Evolutionary conservation across 2,888 invertebrate species (phyloP), one percentile per base, ranked within the genome.

Genomic region (Acronicta alni): DNA sequence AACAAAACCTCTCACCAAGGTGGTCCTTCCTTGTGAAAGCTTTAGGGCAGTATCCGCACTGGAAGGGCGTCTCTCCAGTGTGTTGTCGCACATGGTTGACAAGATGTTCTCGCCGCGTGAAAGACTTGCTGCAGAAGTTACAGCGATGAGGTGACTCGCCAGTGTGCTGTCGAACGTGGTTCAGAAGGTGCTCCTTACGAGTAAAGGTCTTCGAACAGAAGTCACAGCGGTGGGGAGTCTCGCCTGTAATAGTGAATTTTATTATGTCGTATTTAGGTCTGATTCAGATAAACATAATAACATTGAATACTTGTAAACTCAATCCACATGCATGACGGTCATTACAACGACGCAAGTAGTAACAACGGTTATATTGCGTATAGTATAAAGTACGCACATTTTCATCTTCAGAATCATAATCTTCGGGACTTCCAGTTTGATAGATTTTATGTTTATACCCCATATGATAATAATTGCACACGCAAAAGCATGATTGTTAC

Each of bases 11-110:
- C 20, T 66, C 82, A 94, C 94, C 94, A 84, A 97, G 95, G 87
- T 97, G 97, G 87, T 97, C 97, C 89, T 97, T 97, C 82, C 97
- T 95, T 8, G 97, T 97, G 90, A 97, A 97, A 44, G 97, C 97
- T 92, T 97, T 97, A 60, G 97, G 97, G 89, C 97, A 97, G 92
- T 97, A 97, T 81, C 96, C 97, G 88, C 97, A 97, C 87, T 97
- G 95, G 94, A 96, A 96, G 43, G 97, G 97, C 32, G 96, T 96
- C 82, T 96, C 96, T 44, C 96, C 97, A 48, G 97, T 97, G 84
- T 97, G 97, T 85, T 97, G 97, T 72, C 98, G 95, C 76, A 98
- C 97, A 91, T 98, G 98, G 90, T 97, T 97, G 79, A 97, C 96
- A 80, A 98, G 95, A 88, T 98, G 97, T 88, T 97, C 98, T 86